Base-by-base conservation (phyloP, 2,113 vertebrate genomes). In the Scartelaos histophorus region DNA sequence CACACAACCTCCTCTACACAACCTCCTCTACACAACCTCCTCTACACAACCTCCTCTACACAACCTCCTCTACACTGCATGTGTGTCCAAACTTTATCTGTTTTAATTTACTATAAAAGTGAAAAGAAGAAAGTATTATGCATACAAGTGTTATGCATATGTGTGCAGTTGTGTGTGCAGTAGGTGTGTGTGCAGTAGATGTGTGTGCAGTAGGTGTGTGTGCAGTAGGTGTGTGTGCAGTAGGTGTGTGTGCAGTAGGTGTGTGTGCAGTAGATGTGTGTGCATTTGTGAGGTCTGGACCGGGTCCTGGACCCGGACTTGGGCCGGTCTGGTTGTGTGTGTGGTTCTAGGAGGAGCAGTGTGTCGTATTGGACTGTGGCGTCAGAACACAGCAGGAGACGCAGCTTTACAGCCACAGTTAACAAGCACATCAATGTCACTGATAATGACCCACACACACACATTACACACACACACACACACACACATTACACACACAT, bases 371-470 rank as follows among this genome's bases (percentile, higher is more conserved):
- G 61, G 34, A 25, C 58, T 25, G 5, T 25, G 0, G n/a, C 13
- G 60, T 60, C 46, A 65, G 46, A 34, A 68, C 57, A 11, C 61
- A 19, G 76, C 69, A 46, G 19, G 24, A 73, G 66, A 67, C 29
- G 67, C 64, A 73, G 15, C 46, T 35, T 6, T 56, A 76, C 19
- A 43, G 12, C 65, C 7, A 74, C 45, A 60, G 70, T 79, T 88
- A 81, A 82, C 77, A 74, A 83, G 73, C 78, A 81, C 74, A 75
- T 85, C 78, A 84, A 24, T 85, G 79, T 82, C 85, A 82, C 67
- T 3, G 51, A 72, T 84, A 87, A 85, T 82, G 85, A n/a, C n/a
- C n/a, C n/a, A n/a, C n/a, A n/a, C n/a, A n/a, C n/a, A n/a, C n/a
- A n/a, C n/a, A n/a, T n/a, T n/a, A n/a, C n/a, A n/a, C n/a, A n/a